These are phyloP conservation scores for Chouioia cunea DNA, from an alignment of 2,888 invertebrate species.

Conservation along the genomic window DNA sequence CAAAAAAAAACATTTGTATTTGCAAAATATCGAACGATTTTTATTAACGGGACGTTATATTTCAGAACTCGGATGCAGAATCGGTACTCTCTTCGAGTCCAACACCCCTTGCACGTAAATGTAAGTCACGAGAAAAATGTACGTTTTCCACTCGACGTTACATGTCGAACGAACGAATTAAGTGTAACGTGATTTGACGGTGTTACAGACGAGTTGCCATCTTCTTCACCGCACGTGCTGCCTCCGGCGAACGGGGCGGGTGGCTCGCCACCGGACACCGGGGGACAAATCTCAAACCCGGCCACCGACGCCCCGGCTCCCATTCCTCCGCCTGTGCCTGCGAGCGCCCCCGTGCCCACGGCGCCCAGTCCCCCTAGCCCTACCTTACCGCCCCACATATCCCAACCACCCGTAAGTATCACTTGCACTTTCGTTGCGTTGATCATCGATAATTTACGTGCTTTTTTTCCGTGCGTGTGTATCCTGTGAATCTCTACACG, in stretches of 20 bases:
- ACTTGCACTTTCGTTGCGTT: too few relatives aligned
- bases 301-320: conserved; percentile 76
- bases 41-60: conserved; percentile 29
- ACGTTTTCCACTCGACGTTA: background rate
- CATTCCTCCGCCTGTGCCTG: conserved; percentile 80
- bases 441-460: too few relatives aligned
- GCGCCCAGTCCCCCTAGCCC: conserved; percentile 76
- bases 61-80: conserved; percentile 82
- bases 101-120: conserved; percentile 73
- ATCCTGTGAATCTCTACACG: background rate
- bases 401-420: conserved; percentile 66
- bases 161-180: background rate
- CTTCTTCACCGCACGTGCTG: conserved; percentile 67
- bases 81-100: conserved; percentile 79
- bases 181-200: background rate
- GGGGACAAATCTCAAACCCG: conserved; percentile 68
- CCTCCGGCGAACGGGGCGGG: conserved; percentile 67
- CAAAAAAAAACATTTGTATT: too few relatives aligned
- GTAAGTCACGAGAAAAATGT: conserved; percentile 60
- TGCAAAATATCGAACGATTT: conserved; percentile 52
- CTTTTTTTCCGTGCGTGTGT: too few relatives aligned
- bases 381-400: conserved; percentile 69
- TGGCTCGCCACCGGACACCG: conserved; percentile 67
- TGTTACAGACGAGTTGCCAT: conserved; percentile 68
- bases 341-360: conserved; percentile 76